These are phyloP conservation scores for Drosophila stalkeri DNA, from an alignment of 2,888 invertebrate species.

Conservation along the genomic window DNA sequence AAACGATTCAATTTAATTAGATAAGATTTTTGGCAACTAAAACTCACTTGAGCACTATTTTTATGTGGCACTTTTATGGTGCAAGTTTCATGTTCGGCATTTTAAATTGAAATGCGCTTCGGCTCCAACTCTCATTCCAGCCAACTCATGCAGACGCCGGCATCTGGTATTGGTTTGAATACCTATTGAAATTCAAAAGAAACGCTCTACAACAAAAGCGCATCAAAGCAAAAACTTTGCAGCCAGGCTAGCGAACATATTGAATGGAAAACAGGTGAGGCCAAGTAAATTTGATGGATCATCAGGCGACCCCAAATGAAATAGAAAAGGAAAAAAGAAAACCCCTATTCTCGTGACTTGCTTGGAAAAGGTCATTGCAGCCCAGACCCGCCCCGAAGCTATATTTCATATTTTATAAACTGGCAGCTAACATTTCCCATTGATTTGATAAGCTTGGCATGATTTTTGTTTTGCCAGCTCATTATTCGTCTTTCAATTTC, in stretches of 20 bases:
- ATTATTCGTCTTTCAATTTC: conserved; percentile 75
- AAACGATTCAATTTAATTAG: conserved; percentile 74
- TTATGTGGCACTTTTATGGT: conserved; percentile 65
- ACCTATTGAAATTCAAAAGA: conserved; percentile 55
- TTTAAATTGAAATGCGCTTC: conserved; percentile 43
- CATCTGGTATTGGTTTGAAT: conserved; percentile 44
- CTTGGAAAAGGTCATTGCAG: conserved; percentile 25
- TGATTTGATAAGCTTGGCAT: conserved; percentile 73
- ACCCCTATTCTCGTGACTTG: background rate
- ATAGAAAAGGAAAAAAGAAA: no score
- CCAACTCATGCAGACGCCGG: conserved; percentile 48
- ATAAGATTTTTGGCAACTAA: conserved; percentile 62
- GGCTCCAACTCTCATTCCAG: conserved; percentile 12
- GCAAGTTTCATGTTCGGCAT: conserved; percentile 59
- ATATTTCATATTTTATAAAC: conserved; percentile 66
- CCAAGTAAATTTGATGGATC: conserved; percentile 68
- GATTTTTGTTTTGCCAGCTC: conserved; percentile 78
- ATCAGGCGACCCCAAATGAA: conserved; percentile 19
- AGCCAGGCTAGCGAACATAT: conserved; percentile 45
- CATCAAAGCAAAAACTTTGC: conserved; percentile 64
- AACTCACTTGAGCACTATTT: conserved; percentile 32
- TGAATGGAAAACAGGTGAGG: conserved; percentile 67
- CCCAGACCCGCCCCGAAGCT: conserved; percentile 21
- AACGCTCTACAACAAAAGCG: conserved; percentile 24
- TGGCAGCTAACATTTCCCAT: conserved; percentile 68